Base-by-base conservation (phyloP, 2,113 vertebrate genomes). In the Butorides virescens region DNA sequence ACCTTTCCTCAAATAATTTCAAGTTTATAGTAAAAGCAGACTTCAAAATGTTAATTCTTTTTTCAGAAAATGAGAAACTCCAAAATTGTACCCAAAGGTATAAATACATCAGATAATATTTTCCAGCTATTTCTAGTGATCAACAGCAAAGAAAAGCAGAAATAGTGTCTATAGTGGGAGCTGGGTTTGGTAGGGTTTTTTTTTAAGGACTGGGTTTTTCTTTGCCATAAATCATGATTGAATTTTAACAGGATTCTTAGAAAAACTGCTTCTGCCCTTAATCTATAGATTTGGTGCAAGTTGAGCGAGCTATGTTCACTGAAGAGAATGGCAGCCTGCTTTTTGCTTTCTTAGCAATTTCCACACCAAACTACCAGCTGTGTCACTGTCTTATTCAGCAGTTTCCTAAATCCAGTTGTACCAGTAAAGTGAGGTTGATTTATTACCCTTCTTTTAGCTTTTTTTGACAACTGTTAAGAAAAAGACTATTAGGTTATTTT, bases 301-400 rank as follows among this genome's bases (percentile, higher is more conserved):
- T 26, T 56, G 84, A 87, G 72, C 42, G 61, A 85, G 10, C 30
- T 56, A 9, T 2, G 1, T 68, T 82, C 58, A 61, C 25, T 79
- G 42, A 67, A 61, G 22, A 66, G 34, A 90, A 68, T 59, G 71
- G 70, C 20, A 72, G 16, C 34, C 67, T 95, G 37, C 26, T 88
- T 86, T 92, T 86, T 93, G 67, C 82, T 86, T 86, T 71, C 75
- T 67, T 93, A 78, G 76, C 75, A 84, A 90, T 96, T 90, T 88
- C 66, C 79, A 78, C 62, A 83, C 17, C 53, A 81, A 90, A 56
- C 66, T 82, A 72, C 21, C 0, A 1, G 44, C 56, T 86, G 42
- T 5, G 20, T 84, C 86, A 71, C 29, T 53, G 34, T 68, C 85
- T 88, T 79, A 62, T 62, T 83, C 77, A 79, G 71, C 37, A 15